Conservation (phyloP, 2,113 vertebrate genomes). For the Indri indri region DNA sequence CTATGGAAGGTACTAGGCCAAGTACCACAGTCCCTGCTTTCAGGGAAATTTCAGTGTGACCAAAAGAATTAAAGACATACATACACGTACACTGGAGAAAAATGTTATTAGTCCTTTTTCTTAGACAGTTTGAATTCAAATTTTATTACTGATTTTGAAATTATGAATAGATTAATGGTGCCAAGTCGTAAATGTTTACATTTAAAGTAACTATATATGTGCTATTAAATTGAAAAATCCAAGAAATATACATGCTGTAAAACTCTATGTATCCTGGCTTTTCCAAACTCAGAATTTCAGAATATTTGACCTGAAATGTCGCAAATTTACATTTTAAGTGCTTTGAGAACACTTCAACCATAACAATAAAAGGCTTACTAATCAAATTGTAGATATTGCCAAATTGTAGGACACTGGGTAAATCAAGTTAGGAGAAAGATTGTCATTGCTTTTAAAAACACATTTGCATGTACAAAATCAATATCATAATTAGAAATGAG, state of each 20-base stretch:
- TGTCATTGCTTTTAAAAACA: neutral
- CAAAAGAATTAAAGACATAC: neutral
- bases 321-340: neutral
- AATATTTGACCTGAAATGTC: neutral
- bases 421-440: constrained; percentile 1
- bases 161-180: neutral
- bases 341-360: neutral
- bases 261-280: neutral
- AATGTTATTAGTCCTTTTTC: neutral
- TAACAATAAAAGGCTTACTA: neutral
- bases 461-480: constrained; percentile 7
- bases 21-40: neutral
- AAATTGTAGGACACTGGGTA: neutral
- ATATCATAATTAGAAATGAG: neutral
- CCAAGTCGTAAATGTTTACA: neutral
- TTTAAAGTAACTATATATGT: neutral
- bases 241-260: neutral
- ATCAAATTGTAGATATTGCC: neutral
- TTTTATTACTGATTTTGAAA: constrained; percentile 26
- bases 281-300: constrained; percentile 2
- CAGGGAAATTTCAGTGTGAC: neutral
- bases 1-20: neutral
- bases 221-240: neutral
- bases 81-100: neutral
- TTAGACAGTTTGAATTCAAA: neutral